Conservation (phyloP, 2,113 vertebrate species). For the Brachyhypopomus occidentalis region DNA sequence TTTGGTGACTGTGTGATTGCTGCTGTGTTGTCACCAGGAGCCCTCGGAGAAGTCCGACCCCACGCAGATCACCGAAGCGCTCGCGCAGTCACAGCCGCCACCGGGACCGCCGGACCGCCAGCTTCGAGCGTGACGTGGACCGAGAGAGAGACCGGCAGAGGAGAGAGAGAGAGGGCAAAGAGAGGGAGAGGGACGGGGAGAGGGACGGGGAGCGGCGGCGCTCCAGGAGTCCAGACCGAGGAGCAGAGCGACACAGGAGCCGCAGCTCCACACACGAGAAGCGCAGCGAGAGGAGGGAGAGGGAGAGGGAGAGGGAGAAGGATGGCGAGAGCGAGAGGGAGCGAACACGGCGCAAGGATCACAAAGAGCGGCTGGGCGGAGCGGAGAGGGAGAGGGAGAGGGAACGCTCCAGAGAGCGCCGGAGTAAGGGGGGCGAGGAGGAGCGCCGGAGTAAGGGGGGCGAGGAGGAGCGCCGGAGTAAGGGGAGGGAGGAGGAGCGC, state of each 20-base stretch:
- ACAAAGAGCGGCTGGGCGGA: conserved; percentile 85
- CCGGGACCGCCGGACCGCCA: conserved; percentile 86
- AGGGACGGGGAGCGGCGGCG: conserved; percentile 59
- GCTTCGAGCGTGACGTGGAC: conserved; percentile 86
- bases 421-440: conserved; percentile 86
- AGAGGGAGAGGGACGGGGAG: conserved; percentile 5
- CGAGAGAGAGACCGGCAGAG: conserved; percentile 64
- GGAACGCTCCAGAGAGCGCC: conserved; percentile 78
- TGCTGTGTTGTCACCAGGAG: conserved; percentile 72
- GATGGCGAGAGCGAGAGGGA: conserved; percentile 90
- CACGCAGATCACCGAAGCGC: conserved; percentile 88
- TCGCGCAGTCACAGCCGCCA: conserved; percentile 95
- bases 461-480: conserved; percentile 70
- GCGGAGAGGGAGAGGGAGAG: conserved; percentile 81
- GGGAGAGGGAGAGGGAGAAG: conserved; percentile 78
- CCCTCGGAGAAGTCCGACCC: conserved; percentile 87
- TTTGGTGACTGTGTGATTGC: neutral
- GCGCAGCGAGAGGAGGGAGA: conserved; percentile 68
- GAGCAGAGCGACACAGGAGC: conserved; percentile 76
- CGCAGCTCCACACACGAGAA: conserved; percentile 72
- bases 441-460: too few species aligned
- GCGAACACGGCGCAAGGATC: conserved; percentile 84
- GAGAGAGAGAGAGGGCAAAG: conserved; percentile 53
- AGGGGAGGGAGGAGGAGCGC: too few species aligned
- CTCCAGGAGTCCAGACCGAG: conserved; percentile 79